Base-by-base conservation (phyloP, 1,140 invertebrate species). In the Heliconius congener region DNA sequence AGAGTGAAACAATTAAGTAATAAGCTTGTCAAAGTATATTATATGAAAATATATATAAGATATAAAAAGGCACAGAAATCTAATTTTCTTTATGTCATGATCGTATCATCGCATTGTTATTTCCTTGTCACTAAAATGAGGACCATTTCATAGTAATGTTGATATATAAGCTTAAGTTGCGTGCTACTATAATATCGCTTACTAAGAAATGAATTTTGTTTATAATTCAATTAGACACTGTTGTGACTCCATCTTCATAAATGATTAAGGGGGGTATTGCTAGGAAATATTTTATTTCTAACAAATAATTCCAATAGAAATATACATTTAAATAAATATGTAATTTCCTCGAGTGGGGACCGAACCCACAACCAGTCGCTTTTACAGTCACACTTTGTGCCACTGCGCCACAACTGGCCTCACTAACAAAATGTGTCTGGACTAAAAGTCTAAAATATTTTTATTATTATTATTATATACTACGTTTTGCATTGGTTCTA, bases 51-150 rank as follows among this genome's bases (percentile, higher is more conserved):
- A 37, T 37, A 37, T 37, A 6, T 37, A 37, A 37, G 34, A 37
- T 13, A 50, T 18, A 66, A 66, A 66, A 27, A 66, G 23, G 11
- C 60, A 66, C 60, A 66, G n/a, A 27, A 13, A 66, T 30, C 60
- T 66, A 66, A 66, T 66, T 66, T 66, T 66, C 60, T 66, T 66
- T 66, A 66, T 66, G 60, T 30, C 60, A 30, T 30, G 60, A 66
- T 66, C 60, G 3, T 66, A 66, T 66, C 60, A 66, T 66, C 9
- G 11, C 13, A 30, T 66, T 66, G 23, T 27, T 27, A 66, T 66
- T 30, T 66, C 60, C 60, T 66, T 30, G 8, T 66, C 18, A 30
- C 60, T 30, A 66, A 66, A 66, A 5, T 16, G 11, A 16, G 23
- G 5, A 11, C 60, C 11, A 13, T 66, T 30, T 30, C 11, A 66